These are phyloP conservation scores for Gambusia holbrooki DNA, from an alignment of 2,113 vertebrate species.

Conservation along the genomic window DNA sequence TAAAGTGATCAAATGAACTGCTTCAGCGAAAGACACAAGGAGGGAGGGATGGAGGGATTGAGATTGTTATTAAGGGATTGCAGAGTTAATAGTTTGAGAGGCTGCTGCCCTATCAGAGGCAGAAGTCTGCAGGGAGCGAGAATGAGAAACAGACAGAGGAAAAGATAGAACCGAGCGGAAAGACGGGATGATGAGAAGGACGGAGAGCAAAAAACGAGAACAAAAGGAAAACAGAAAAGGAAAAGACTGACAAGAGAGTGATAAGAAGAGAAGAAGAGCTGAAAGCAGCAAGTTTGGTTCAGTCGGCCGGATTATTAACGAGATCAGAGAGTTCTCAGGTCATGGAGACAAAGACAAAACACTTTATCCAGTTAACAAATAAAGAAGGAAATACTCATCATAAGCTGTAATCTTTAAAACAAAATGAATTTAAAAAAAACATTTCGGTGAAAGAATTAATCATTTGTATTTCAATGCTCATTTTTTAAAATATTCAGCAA, in stretches of 20 bases:
- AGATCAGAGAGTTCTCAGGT: conserved; percentile 68
- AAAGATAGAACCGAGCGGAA: conserved; percentile 38
- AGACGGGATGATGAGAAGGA: conserved; percentile 45
- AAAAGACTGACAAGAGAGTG: conserved; percentile 48
- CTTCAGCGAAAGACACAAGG: conserved; percentile 65
- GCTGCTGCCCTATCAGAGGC: conserved; percentile 70
- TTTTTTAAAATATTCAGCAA: not conserved
- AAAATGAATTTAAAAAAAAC: not conserved
- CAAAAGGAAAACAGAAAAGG: conserved; percentile 47
- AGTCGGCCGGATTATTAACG: conserved; percentile 78
- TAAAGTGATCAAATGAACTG: conserved; percentile 83
- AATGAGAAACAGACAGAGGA: conserved; percentile 51
- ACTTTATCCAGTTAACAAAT: conserved; percentile 2
- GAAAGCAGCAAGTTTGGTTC: conserved; percentile 52
- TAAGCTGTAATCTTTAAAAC: not conserved
- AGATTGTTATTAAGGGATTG: conserved; percentile 85
- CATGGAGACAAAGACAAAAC: conserved; percentile 40
- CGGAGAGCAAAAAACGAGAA: conserved; percentile 49
- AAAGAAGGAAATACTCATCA: not conserved
- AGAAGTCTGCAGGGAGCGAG: conserved; percentile 63
- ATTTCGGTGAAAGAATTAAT: not conserved
- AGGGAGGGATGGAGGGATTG: conserved; percentile 69
- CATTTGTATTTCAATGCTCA: not conserved
- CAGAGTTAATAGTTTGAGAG: conserved; percentile 80
- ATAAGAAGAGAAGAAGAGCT: conserved; percentile 39